Evolutionary conservation across 2,113 vertebrate genomes (phyloP), one percentile per base, ranked within the genome.

Genomic region (Choloepus hoffmanni): DNA sequence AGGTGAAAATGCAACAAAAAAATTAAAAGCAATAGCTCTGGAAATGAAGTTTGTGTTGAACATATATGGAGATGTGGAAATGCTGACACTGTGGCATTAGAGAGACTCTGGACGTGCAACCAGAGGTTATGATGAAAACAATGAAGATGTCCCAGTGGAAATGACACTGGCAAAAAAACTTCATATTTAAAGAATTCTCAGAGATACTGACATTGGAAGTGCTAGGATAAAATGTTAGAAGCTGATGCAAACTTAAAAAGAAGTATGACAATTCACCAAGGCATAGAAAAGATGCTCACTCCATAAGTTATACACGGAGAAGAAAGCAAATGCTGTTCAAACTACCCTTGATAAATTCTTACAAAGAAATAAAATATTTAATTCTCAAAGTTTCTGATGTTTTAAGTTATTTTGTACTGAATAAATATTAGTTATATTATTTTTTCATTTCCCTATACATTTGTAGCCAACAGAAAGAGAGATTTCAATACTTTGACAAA

Each of bases 41-140:
- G 65, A 83, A 87, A 40, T 93, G 23, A 94, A 88, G 84, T 93
- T 95, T 78, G 24, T 82, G 74, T 90, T 14, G 14, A 79, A 86
- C 16, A 26, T 70, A 55, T 36, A 58, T 43, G 16, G 19, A 85
- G 23, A 16, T 93, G 53, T 65, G 50, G 73, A 90, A 86, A 78
- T 65, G 33, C 53, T 90, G 68, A 40, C 4, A 48, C 45, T 63
- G 21, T 79, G 18, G 76, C 58, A 30, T 78, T 73, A 5, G 0
- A 79, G 68, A 90, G 45, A 36, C 50, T 82, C 19, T 33, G 82
- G 81, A 67, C 36, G 30, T 26, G 36, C 82, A 70, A 23, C 67
- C 60, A 87, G 43, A 63, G 11, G 21, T 78, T 73, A 33, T 82
- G 83, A 95, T 53, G 10, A 78, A 40, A 77, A 93, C n/a, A 83